Conservation (phyloP, 2,113 vertebrate species). For the Thamnaconus septentrionalis region DNA sequence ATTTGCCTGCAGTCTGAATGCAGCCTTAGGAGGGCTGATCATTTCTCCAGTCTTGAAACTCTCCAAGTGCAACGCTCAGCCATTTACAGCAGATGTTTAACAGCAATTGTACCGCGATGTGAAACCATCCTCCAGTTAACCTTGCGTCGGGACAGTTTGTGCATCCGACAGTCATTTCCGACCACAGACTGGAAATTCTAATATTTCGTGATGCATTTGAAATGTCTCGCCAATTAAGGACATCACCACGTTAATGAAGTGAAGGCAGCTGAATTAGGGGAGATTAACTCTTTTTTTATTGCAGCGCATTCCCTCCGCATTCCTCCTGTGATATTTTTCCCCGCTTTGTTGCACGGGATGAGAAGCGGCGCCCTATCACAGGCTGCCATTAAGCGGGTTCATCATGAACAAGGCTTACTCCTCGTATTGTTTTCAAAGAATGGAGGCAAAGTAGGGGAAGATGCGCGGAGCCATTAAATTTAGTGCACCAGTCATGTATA, state of each 20-base stretch:
- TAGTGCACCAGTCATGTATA: slow-evolving; percentile 64
- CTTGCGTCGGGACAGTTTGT: background rate
- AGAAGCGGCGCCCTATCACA: slow-evolving; percentile 20
- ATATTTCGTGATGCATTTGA: background rate
- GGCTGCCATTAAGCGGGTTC: slow-evolving; percentile 1
- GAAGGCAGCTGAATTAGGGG: slow-evolving; percentile 20
- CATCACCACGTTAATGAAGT: slow-evolving; percentile 4
- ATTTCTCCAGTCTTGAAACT: too few relatives aligned
- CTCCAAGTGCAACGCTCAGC: too few relatives aligned
- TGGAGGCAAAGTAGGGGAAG: slow-evolving; percentile 1
- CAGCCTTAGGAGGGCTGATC: too few relatives aligned
- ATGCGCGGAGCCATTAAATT: slow-evolving; percentile 35
- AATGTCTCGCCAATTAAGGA: slow-evolving; percentile 9
- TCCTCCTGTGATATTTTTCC: slow-evolving; percentile 14
- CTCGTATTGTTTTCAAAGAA: slow-evolving; percentile 25
- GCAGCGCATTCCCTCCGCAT: slow-evolving; percentile 1
- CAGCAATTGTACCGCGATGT: background rate
- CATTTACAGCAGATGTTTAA: background rate
- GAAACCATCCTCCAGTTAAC: background rate
- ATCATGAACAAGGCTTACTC: slow-evolving; percentile 25
- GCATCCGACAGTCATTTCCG: background rate
- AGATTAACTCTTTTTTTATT: slow-evolving; percentile 13
- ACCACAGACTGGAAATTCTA: background rate
- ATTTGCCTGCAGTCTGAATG: too few relatives aligned
- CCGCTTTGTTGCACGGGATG: slow-evolving; percentile 23